Evolutionary conservation across 2,797 vertebrate species (phyloP), one percentile per base, ranked within the genome.

Genomic region (Linurgus olivaceus): DNA sequence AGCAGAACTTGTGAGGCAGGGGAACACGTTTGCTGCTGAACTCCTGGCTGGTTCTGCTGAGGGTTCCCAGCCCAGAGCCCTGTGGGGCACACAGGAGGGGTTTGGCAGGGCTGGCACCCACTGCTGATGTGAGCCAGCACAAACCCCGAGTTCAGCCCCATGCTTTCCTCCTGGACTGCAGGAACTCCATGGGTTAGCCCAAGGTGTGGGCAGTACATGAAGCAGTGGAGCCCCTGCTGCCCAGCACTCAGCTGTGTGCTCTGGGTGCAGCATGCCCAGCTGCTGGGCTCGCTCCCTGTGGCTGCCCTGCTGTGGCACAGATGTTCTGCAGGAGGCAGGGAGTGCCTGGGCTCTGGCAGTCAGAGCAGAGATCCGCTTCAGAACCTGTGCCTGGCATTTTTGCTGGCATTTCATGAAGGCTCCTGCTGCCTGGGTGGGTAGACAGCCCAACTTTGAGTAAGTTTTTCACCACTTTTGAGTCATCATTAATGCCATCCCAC

Each of bases 401-500:
- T 59, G 42, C 10, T 82, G 65, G 63, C n/a, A 28, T 75, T 78
- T 84, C 63, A 38, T 66, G 44, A 37, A 70, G 66, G 19, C 58
- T 88, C 44, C 9, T 55, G 52, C 51, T 66, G 15, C 24, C 67
- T 51, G 7, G 42, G 17, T 66, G 73, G 70, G 76, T 62, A 79
- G 90, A 90, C 92, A 94, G 73, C 59, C 86, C 79, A 37, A 42
- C 23, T 71, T 94, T 38, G 85, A 78, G 2, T 19, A 81, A 78
- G 57, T 91, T 80, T 68, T 75, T 55, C 2, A 1, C 54, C 47
- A 72, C 50, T 86, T 92, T 92, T 86, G 88, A 95, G 76, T 90
- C 93, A 94, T 91, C 70, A 21, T 72, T 93, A 91, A 78, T 81
- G 47, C 76, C 91, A 68, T 72, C 85, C 90, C 79, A 94, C 87